phyloP scores from a whole-genome alignment of 2,888 invertebrate species.

The Callinectes sapidus region DNA sequence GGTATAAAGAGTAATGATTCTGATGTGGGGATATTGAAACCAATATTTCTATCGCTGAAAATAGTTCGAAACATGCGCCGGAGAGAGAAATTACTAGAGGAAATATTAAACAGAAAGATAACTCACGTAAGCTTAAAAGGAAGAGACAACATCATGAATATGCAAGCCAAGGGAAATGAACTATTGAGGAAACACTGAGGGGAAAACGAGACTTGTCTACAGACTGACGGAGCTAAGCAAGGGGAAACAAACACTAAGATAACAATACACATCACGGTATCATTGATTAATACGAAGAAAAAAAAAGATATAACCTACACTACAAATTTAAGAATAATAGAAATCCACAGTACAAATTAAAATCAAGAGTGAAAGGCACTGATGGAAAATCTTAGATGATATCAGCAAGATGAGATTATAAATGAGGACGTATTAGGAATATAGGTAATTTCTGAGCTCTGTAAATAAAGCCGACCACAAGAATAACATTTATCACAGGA shows the following conservation, averaged over 20 bases:
- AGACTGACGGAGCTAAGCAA: not conserved
- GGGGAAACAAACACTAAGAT: not conserved
- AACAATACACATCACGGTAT: not conserved
- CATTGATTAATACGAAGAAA: not conserved
- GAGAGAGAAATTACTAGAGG: not conserved
- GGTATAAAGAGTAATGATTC: no score
- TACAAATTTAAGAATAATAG: not conserved
- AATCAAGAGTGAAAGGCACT: not conserved
- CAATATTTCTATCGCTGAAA: not conserved
- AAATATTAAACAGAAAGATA: not conserved
- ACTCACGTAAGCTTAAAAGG: not conserved
- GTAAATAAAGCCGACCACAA: not conserved
- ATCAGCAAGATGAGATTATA: not conserved
- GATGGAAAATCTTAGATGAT: not conserved
- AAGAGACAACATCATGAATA: not conserved
- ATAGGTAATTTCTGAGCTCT: not conserved
- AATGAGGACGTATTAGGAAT: not conserved
- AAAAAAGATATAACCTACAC: not conserved
- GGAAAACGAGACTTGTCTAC: not conserved
- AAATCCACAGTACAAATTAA: not conserved
- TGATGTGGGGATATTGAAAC: not conserved
- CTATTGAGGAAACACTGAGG: not conserved
- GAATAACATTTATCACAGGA: not conserved
- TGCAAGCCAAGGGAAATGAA: not conserved
- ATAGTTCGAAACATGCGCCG: not conserved